Base-by-base conservation (phyloP, 2,888 invertebrate species). In the Aphidius colemani region DNA sequence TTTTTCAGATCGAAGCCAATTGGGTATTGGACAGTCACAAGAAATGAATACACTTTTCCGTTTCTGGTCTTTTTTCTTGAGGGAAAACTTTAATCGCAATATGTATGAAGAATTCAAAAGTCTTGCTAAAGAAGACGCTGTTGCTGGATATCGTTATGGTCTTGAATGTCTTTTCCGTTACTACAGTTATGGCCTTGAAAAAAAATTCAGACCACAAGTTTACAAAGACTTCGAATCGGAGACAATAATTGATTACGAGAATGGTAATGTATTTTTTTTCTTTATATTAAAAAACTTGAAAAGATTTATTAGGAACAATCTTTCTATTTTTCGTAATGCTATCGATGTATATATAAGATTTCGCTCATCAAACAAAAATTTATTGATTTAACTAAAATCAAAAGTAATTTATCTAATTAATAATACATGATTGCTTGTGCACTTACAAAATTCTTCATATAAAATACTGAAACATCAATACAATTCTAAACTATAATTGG, bases 21-120 rank as follows among this genome's bases (percentile, higher is more conserved):
- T 95, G 63, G 98, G 98, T 67, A 91, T 91, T 75, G 98, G 98
- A 0, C 94, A 94, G 78, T 96, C 96, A 7, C 96, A 95, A 78
- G 99, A 99, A 85, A 99, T 99, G 98, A 99, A 99, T 84, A 99
- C 99, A 0, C 86, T 99, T 59, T 99, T 97, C 87, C 88, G 99
- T 67, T 99, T 99, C 86, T 99, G 99, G 99, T 98, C 98, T 43
- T 98, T 98, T 88, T 99, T 99, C 87, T 86, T 99, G 69, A 86
- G 99, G 67, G 98, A 98, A 82, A 96, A 98, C 81, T 99, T 97
- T 85, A 99, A 99, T 84, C 89, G 93, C 74, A 95, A 90, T 71
- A 99, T 99, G 98, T 99, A 98, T 83, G 91, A 92, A 74, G 98
- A 99, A 84, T 99, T 99, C 84, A 90, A 91, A 76, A 86, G 88